A percentile compares a stretch with the other conserved stretches of the same genome.
phyloP scores from a whole-genome alignment of 1,140 invertebrate genomes.

The Nymphalis io region DNA sequence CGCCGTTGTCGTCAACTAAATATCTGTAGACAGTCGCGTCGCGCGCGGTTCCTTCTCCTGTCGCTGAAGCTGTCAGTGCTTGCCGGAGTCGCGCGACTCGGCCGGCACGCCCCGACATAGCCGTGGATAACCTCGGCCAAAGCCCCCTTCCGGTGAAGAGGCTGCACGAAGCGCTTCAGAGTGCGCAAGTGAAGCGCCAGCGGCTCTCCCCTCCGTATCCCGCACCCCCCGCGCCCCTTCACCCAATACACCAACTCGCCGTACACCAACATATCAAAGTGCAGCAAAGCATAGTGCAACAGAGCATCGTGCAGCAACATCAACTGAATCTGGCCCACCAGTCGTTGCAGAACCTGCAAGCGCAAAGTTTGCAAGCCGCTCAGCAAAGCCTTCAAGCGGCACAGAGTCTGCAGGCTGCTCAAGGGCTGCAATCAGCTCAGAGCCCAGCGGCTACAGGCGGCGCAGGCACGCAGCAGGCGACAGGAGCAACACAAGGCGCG shows the following conservation, averaged over 20 bases:
- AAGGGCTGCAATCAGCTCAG: slow-evolving; percentile 56
- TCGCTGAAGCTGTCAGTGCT: slow-evolving; percentile 71
- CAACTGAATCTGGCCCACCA: slow-evolving; percentile 75
- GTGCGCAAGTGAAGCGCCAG: slow-evolving; percentile 76
- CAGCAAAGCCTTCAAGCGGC: slow-evolving; percentile 61
- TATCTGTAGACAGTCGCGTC: slow-evolving; percentile 53
- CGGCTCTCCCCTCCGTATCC: slow-evolving; percentile 75
- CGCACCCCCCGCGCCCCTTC: slow-evolving; percentile 59
- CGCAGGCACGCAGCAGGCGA: slow-evolving; percentile 55
- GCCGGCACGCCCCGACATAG: slow-evolving; percentile 74
- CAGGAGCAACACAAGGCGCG: slow-evolving; percentile 62
- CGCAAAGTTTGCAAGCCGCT: slow-evolving; percentile 63
- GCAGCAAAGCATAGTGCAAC: slow-evolving; percentile 75
- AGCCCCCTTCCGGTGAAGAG: slow-evolving; percentile 77
- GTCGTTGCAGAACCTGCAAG: slow-evolving; percentile 71
- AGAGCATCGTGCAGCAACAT: slow-evolving; percentile 76
- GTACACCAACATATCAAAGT: slow-evolving; percentile 77
- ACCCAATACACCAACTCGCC: slow-evolving; percentile 72
- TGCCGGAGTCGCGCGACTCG: slow-evolving; percentile 76
- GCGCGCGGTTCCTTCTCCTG: slow-evolving; percentile 57
- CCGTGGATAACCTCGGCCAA: slow-evolving; percentile 79
- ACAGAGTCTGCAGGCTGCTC: slow-evolving; percentile 61
- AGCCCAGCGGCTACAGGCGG: slow-evolving; percentile 56
- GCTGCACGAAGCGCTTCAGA: slow-evolving; percentile 78
- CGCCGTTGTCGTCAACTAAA: slow-evolving; percentile 57